Evolutionary conservation across 2,113 vertebrate species (phyloP).

Genomic region (Dicentrarchus labrax): DNA sequence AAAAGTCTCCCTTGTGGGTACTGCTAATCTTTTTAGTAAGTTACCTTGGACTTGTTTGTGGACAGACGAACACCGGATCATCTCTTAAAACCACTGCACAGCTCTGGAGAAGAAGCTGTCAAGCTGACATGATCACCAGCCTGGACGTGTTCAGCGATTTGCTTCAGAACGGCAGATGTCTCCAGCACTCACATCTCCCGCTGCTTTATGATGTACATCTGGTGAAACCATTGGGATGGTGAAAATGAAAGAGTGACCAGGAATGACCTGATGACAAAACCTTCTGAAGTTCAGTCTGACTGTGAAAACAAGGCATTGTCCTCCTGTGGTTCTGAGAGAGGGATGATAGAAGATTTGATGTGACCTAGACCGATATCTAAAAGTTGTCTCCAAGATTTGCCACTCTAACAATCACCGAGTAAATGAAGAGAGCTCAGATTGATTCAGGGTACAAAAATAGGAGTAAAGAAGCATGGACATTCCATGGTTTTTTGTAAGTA

Average conservation of each 20-base stretch:
- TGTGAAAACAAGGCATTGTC: slow-evolving; percentile 2
- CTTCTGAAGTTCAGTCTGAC: slow-evolving; percentile 15
- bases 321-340: slow-evolving; percentile 16
- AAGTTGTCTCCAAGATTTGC: slow-evolving; percentile 57
- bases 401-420: slow-evolving; percentile 58
- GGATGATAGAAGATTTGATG: slow-evolving; percentile 64
- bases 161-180: background rate
- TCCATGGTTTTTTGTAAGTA: slow-evolving; percentile 83
- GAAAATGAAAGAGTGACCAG: slow-evolving; percentile 1
- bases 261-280: slow-evolving; percentile 1
- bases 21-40: background rate
- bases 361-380: slow-evolving; percentile 48
- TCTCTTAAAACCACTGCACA: slow-evolving; percentile 9
- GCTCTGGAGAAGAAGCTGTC: slow-evolving; percentile 7
- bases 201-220: background rate
- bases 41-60: background rate
- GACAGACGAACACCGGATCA: background rate
- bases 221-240: background rate
- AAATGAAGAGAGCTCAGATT: slow-evolving; percentile 76
- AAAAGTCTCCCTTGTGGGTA: slow-evolving; percentile 9
- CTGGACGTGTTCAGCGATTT: background rate
- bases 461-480: slow-evolving; percentile 79
- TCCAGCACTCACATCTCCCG: background rate
- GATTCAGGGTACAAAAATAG: slow-evolving; percentile 79
- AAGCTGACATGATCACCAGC: background rate